Evolutionary conservation across 2,888 invertebrate genomes (phyloP).

Genomic region (Drosophila quinaria): DNA sequence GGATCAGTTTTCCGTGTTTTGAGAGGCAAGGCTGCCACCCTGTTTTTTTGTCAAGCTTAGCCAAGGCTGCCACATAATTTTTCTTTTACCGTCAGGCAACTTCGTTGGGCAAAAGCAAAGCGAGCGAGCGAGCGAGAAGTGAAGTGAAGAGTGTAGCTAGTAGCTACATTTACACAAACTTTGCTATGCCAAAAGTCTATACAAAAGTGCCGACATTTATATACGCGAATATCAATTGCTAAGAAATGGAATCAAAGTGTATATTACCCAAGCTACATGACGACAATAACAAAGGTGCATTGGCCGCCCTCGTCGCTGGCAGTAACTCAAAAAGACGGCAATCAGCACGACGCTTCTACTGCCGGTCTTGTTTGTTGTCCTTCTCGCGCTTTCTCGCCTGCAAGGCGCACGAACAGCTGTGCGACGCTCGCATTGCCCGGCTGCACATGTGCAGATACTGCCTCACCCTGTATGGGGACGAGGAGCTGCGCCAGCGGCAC

Average conservation of each 20-base stretch:
- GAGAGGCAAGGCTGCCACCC: too few relatives aligned
- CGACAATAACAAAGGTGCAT: neutral
- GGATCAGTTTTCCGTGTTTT: too few relatives aligned
- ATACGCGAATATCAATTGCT: neutral
- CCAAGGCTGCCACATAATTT: too few relatives aligned
- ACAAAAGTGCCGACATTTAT: too few relatives aligned
- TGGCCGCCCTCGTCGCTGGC: neutral
- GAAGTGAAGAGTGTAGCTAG: too few relatives aligned
- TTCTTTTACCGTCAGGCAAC: too few relatives aligned
- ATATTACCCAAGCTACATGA: conserved; percentile 35
- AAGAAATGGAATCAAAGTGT: conserved; percentile 24
- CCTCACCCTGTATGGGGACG: conserved; percentile 65
- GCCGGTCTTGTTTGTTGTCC: conserved; percentile 45
- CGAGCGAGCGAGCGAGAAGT: too few relatives aligned
- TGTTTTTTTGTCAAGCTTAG: too few relatives aligned
- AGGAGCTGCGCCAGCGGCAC: conserved; percentile 51
- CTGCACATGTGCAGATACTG: conserved; percentile 61
- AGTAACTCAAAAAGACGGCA: neutral
- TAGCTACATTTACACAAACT: too few relatives aligned
- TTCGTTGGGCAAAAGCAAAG: too few relatives aligned
- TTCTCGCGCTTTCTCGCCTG: conserved; percentile 50
- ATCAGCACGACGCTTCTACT: conserved; percentile 47
- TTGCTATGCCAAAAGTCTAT: too few relatives aligned
- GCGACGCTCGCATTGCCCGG: conserved; percentile 38
- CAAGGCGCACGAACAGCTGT: conserved; percentile 60